These are phyloP conservation scores for Microplitis demolitor DNA, from an alignment of 1,140 invertebrate genomes.

Conservation along the genomic window DNA sequence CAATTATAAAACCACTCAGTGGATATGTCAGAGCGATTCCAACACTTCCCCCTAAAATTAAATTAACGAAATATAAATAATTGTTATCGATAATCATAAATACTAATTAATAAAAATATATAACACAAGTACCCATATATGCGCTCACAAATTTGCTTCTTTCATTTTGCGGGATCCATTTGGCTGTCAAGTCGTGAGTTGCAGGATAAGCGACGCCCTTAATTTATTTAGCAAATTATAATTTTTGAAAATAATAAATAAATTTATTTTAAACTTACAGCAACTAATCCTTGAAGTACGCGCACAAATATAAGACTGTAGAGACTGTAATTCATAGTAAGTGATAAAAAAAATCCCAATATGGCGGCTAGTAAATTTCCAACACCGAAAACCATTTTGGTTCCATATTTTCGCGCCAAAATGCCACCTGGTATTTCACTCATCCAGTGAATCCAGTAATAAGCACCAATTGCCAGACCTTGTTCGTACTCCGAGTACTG, in stretches of 20 bases:
- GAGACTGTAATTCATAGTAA: constrained; percentile 63
- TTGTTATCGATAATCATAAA: not conserved
- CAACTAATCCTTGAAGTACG: constrained; percentile 71
- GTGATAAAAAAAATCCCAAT: constrained; percentile 69
- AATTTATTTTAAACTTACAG: constrained; percentile 58
- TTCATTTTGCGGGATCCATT: constrained; percentile 79
- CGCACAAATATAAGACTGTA: constrained; percentile 66
- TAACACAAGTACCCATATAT: constrained; percentile 62
- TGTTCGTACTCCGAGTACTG: constrained; percentile 59
- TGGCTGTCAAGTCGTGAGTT: constrained; percentile 74
- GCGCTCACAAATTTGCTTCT: constrained; percentile 70
- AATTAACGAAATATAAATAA: not conserved
- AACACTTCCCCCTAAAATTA: constrained; percentile 1
- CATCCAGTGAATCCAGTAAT: constrained; percentile 71
- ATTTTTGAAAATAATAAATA: not conserved
- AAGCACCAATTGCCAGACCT: constrained; percentile 68
- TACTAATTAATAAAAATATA: not conserved
- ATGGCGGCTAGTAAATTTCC: constrained; percentile 69
- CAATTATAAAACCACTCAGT: constrained; percentile 1
- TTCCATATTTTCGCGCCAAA: constrained; percentile 67
- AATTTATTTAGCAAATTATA: not conserved
- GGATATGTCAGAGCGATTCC: constrained; percentile 15
- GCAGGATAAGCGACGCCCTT: constrained; percentile 79
- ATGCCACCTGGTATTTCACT: constrained; percentile 74
- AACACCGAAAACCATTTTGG: constrained; percentile 68